Evolutionary conservation across 1,140 invertebrate genomes (phyloP).

Genomic region (Muscidifurax raptorellus): DNA sequence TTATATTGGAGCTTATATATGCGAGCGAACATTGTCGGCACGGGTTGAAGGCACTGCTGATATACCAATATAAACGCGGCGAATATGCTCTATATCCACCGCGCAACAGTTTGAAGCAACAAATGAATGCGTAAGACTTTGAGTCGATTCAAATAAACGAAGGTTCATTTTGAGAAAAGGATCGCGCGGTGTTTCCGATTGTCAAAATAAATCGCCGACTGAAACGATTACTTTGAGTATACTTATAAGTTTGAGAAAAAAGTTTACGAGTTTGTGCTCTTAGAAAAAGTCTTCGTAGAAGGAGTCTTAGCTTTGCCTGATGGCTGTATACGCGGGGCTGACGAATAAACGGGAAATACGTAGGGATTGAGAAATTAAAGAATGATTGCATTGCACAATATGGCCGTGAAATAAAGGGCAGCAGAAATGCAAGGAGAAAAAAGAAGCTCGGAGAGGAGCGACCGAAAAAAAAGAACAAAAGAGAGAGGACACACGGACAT

Average conservation of each 20-base stretch:
- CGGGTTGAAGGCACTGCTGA: background rate
- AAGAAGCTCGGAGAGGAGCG: background rate
- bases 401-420: background rate
- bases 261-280: no score
- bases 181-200: background rate
- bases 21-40: background rate
- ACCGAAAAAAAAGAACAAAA: background rate
- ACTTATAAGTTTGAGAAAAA: no score
- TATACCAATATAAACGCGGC: no score
- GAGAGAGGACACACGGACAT: background rate
- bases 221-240: no score
- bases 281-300: no score
- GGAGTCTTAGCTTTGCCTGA: no score
- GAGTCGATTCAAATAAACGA: background rate
- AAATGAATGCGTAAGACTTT: background rate
- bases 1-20: background rate
- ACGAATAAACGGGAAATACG: no score
- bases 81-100: background rate
- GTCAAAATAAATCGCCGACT: background rate
- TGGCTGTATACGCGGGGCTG: no score
- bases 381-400: background rate
- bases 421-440: background rate
- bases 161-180: background rate
- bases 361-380: constrained; percentile 28
- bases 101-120: background rate